Percentiles rank a stretch among this genome's conserved stretches.
Evolutionary conservation across 2,888 invertebrate species (phyloP).

Genomic region (Macrophya alboannulata): DNA sequence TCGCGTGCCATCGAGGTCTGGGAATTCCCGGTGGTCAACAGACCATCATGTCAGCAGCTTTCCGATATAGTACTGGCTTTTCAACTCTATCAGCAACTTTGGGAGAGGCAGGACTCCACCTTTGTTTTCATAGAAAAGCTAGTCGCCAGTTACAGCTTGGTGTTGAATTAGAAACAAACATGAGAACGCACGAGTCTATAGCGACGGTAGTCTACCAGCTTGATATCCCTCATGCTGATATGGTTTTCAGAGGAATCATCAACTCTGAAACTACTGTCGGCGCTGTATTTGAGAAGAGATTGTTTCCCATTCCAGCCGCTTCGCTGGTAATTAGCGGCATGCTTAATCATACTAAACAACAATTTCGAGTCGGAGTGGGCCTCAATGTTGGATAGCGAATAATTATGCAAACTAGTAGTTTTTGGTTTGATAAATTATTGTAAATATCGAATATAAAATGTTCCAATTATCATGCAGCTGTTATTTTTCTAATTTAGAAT

Average conservation of each 20-base stretch:
- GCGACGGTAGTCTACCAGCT: conserved; percentile 85
- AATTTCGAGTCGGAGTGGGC: conserved; percentile 85
- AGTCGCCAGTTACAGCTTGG: conserved; percentile 85
- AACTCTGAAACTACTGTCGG: conserved; percentile 83
- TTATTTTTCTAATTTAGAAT: conserved; percentile 1
- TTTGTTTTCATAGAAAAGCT: conserved; percentile 85
- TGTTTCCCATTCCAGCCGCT: conserved; percentile 84
- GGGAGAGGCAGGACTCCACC: conserved; percentile 79
- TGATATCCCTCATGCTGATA: conserved; percentile 84
- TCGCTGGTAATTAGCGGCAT: conserved; percentile 84
- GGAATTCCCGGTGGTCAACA: conserved; percentile 68
- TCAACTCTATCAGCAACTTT: conserved; percentile 88
- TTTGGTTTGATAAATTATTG: conserved; percentile 38
- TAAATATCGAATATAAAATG: conserved; percentile 41
- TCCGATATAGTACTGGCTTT: conserved; percentile 82
- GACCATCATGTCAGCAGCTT: conserved; percentile 72
- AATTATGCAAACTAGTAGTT: neutral
- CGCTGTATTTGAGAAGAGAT: conserved; percentile 85
- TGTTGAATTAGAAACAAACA: conserved; percentile 85
- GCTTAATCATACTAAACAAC: conserved; percentile 84
- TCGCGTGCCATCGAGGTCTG: conserved; percentile 70
- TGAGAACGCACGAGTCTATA: conserved; percentile 82
- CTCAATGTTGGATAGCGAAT: conserved; percentile 82
- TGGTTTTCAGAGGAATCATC: conserved; percentile 84
- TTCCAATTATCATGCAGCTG: neutral